Evolutionary conservation across 2,797 vertebrate genomes (phyloP), one percentile per base, ranked within the genome.

Genomic region (Lophius americanus): DNA sequence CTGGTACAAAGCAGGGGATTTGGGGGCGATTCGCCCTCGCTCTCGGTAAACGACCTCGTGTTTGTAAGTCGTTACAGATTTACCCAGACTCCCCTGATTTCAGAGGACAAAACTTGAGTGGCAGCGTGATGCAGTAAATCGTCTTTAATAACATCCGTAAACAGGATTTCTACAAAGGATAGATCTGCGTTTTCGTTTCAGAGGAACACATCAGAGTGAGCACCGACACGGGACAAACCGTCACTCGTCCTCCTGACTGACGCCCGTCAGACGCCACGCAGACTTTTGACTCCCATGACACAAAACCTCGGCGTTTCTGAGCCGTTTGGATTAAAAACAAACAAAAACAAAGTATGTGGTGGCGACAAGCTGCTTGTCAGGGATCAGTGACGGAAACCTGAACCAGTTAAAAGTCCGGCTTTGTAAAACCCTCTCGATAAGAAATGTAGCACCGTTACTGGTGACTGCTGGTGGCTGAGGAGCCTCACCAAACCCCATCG

Each of bases 401-500:
- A 61, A 23, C 23, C 23, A 23, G 23, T 23, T 23, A 23, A 23
- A 23, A 23, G 23, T 23, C 23, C 23, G 23, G 23, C 23, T 23
- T 23, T 23, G 23, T 23, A 23, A 73, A 69, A 65, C 62, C 52
- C 43, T 74, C 44, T 54, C 9, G 51, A 64, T 49, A 59, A 49
- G 44, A 46, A 65, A 63, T 3, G 71, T 72, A 81, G 81, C 75
- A 80, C 81, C 77, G 11, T 56, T 11, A 32, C 33, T 43, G 73
- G 81, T 54, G 74, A 39, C 81, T 80, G 78, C 81, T 81, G 81
- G 75, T 78, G 75, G 59, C 59, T 42, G 62, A 70, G 60, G 44
- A 51, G 53, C 68, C 14, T 42, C 48, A 7, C 48, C 46, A 41
- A 49, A 14, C 52, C 73, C 39, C 48, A 64, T 23, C 51, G 50